Conservation (phyloP, 2,888 invertebrate genomes). For the Drosophila atripex region DNA sequence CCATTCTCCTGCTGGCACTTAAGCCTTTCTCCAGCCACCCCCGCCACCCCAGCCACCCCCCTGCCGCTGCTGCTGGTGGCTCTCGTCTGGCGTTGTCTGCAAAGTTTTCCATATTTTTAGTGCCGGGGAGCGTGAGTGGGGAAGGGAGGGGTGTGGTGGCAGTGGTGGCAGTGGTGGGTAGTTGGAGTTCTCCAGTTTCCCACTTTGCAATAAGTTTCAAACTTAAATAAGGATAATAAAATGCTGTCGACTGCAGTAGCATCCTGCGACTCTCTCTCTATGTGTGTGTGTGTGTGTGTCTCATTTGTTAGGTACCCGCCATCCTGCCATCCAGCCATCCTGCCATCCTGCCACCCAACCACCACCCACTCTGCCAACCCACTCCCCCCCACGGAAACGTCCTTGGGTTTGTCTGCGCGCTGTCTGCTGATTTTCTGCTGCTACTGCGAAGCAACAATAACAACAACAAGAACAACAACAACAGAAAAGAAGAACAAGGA, state of each 20-base stretch:
- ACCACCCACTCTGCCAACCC: background rate
- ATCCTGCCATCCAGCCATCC: background rate
- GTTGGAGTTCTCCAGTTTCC: constrained; percentile 71
- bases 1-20: constrained; percentile 55
- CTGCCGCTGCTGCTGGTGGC: constrained; percentile 34
- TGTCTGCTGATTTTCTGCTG: constrained; percentile 72
- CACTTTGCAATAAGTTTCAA: constrained; percentile 81
- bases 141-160: constrained; percentile 49
- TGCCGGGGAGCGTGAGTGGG: constrained; percentile 37
- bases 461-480: constrained; percentile 27
- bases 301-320: constrained; percentile 42
- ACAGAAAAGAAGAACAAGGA: constrained; percentile 51
- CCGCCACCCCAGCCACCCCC: constrained; percentile 1
- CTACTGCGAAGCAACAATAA: constrained; percentile 37
- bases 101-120: constrained; percentile 79
- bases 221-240: constrained; percentile 82
- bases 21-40: constrained; percentile 44
- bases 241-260: constrained; percentile 71
- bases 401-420: constrained; percentile 75
- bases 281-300: constrained; percentile 22
- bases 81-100: constrained; percentile 67
- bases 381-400: constrained; percentile 59
- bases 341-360: background rate
- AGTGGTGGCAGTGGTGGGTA: too few relatives aligned
- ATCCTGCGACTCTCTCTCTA: constrained; percentile 22